phyloP scores from a whole-genome alignment of 2,113 vertebrate species.

The Rostratula benghalensis region DNA sequence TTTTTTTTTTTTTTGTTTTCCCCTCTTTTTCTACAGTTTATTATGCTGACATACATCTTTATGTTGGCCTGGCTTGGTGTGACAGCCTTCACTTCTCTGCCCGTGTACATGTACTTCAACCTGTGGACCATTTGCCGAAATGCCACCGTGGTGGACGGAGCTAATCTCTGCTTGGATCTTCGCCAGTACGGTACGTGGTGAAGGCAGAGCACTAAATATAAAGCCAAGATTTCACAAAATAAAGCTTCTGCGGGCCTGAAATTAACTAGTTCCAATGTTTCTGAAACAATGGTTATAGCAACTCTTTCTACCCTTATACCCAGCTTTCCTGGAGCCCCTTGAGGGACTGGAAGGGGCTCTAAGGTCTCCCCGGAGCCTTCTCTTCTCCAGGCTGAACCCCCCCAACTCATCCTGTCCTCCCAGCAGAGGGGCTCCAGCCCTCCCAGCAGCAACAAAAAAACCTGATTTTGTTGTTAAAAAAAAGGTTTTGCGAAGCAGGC shows the following conservation, averaged over 20 bases:
- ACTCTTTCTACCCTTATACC: background rate
- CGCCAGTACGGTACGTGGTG: constrained; percentile 92
- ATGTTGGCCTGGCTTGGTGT: constrained; percentile 99
- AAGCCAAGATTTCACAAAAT: background rate
- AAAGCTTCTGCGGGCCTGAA: background rate
- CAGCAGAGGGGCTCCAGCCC: background rate
- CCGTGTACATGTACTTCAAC: constrained; percentile 99
- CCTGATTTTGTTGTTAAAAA: background rate
- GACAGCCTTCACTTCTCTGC: constrained; percentile 95
- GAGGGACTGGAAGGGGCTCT: background rate
- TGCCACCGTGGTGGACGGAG: constrained; percentile 86
- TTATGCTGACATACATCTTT: constrained; percentile 99
- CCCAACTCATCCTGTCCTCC: background rate
- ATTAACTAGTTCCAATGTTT: background rate
- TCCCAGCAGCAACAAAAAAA: background rate
- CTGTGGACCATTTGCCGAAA: constrained; percentile 99
- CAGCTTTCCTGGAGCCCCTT: background rate
- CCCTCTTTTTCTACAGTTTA: constrained; percentile 84
- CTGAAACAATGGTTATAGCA: background rate
- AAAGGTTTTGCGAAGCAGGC: background rate
- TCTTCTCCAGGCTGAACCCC: background rate
- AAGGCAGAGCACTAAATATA: background rate
- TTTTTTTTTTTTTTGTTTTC: too few species aligned
- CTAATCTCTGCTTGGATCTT: constrained; percentile 91
- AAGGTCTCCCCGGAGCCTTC: rapidly evolving